phyloP scores from a whole-genome alignment of 2,797 vertebrate species.

The Zenarchopterus dispar region DNA sequence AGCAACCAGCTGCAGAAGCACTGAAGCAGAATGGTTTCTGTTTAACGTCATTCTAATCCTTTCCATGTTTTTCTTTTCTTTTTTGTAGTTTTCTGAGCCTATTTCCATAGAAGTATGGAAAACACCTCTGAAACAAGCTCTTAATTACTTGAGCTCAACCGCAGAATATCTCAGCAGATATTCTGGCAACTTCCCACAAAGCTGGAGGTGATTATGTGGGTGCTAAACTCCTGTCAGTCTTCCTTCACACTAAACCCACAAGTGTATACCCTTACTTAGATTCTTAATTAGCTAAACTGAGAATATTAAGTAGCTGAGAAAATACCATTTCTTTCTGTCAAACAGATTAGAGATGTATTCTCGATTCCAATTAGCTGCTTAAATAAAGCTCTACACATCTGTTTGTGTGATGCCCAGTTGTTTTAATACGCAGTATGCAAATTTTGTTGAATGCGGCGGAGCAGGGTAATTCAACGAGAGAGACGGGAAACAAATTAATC shows the following conservation, averaged over 20 bases:
- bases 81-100: neutral
- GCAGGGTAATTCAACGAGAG: slow-evolving; percentile 63
- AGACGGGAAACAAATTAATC: slow-evolving; percentile 58
- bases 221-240: slow-evolving; percentile 57
- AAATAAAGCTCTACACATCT: slow-evolving; percentile 75
- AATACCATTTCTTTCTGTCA: slow-evolving; percentile 67
- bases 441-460: slow-evolving; percentile 54
- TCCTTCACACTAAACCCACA: slow-evolving; percentile 51
- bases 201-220: slow-evolving; percentile 20
- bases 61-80: neutral
- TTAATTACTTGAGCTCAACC: slow-evolving; percentile 2
- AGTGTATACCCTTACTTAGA: slow-evolving; percentile 40
- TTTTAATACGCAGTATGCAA: slow-evolving; percentile 73
- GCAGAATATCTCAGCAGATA: slow-evolving; percentile 1
- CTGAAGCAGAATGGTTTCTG: slow-evolving; percentile 12
- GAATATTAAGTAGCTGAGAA: slow-evolving; percentile 77
- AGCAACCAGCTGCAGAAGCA: slow-evolving; percentile 2
- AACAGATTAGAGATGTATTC: slow-evolving; percentile 83
- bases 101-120: neutral
- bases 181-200: slow-evolving; percentile 14
- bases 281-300: slow-evolving; percentile 71
- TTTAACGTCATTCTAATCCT: slow-evolving; percentile 7
- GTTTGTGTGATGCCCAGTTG: slow-evolving; percentile 67
- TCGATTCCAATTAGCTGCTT: slow-evolving; percentile 80
- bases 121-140: slow-evolving; percentile 7